Percentiles rank a stretch among this genome's conserved stretches.
Evolutionary conservation across 2,888 invertebrate genomes (phyloP).

Genomic region (Pomacea canaliculata): DNA sequence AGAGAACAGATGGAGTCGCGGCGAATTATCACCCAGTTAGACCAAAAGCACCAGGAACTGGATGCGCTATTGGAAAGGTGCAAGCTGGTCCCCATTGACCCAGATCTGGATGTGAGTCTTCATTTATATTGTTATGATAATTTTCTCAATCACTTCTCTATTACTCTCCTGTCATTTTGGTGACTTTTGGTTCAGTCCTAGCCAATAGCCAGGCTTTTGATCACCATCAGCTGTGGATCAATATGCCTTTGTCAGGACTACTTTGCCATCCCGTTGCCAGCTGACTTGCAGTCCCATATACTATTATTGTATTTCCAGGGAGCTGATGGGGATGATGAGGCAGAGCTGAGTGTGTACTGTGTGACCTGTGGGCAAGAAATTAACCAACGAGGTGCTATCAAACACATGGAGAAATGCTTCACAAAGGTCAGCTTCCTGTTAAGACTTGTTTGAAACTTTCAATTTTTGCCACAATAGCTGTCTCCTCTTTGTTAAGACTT

Average conservation of each 20-base stretch:
- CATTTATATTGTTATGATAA: background rate
- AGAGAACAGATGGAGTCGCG: conserved; percentile 84
- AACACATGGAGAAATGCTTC: conserved; percentile 98
- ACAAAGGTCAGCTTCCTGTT: conserved; percentile 77
- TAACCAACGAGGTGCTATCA: conserved; percentile 89
- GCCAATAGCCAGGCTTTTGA: no score
- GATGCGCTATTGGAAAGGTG: conserved; percentile 86
- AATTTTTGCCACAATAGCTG: no score
- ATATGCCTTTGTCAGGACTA: no score
- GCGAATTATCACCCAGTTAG: conserved; percentile 76
- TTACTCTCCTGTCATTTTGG: background rate
- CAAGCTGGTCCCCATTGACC: conserved; percentile 74
- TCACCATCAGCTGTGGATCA: no score
- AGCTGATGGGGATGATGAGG: conserved; percentile 75
- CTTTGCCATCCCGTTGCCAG: no score
- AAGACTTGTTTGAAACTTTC: background rate
- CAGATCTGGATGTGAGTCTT: conserved; percentile 52
- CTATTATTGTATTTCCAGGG: conserved; percentile 39
- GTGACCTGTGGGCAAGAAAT: conserved; percentile 98
- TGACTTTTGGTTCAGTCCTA: background rate
- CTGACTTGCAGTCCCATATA: no score
- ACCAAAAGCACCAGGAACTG: conserved; percentile 74
- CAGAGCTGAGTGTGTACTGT: conserved; percentile 91
- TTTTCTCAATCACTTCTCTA: background rate
- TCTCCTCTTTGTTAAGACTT: no score